Evolutionary conservation across 1,140 invertebrate genomes (phyloP), one percentile per base, ranked within the genome.

Genomic region (Zaprionus gabonicus): DNA sequence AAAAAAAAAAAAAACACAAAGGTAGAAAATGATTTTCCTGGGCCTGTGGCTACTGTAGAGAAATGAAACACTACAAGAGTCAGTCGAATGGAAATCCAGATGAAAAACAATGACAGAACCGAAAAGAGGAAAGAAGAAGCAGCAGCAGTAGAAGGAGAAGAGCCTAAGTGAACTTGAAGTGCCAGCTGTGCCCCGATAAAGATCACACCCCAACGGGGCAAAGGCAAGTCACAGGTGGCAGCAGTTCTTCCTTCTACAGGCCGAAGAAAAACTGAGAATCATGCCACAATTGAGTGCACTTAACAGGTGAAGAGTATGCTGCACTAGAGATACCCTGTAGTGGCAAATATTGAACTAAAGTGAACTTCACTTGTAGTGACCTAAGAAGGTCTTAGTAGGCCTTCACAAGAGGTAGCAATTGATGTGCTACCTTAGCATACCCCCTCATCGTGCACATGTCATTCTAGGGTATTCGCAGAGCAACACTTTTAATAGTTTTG

Each of bases 401-500:
- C 2, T 36, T 65, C 9, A 3, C 3, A 3, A 3, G 31, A 3
- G 17, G n/a, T 38, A 38, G 34, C 20, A 3, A 15, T n/a, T n/a
- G 3, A 23, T 12, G 17, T 9, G 12, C 44, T 10, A 7, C 20
- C 0, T 34, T 58, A 20, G 2, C 36, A 74, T 70, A 38, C 51
- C 65, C 57, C 10, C 2, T 49, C 10, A 23, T 7, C 38, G 31
- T 55, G 27, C 23, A 41, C 34, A 9, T 38, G 28, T 51, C 12
- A n/a, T 44, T 36, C 23, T 27, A 65, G 73, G 69, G 69, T 76
- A 71, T 71, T 23, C 1, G 28, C 55, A 70, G 60, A 68, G 71
- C 68, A 83, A 78, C 74, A 87, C 84, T 88, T 87, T 83, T 90
- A 88, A 88, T 88, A 90, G 84, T 81, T 88, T 79, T 81, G 74